Evolutionary conservation across 2,797 vertebrate genomes (phyloP).

Genomic region (Argentina silus): DNA sequence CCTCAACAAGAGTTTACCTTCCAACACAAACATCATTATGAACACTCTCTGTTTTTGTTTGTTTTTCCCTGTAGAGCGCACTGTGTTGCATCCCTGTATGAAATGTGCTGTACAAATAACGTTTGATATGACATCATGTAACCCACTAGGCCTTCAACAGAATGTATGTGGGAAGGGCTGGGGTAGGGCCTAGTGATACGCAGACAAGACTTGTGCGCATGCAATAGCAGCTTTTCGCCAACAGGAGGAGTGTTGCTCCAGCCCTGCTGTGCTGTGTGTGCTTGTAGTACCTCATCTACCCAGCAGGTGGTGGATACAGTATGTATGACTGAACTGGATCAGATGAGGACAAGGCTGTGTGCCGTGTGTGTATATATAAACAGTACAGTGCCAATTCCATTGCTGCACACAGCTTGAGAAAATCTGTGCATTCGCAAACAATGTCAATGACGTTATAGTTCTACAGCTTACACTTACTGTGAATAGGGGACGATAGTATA

Average conservation of each 20-base stretch:
- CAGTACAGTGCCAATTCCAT: too few species aligned
- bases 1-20: not conserved
- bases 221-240: slow-evolving; percentile 15
- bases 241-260: slow-evolving; percentile 33
- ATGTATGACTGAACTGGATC: slow-evolving; percentile 24
- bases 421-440: too few species aligned
- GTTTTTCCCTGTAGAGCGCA: too few species aligned
- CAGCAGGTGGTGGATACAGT: slow-evolving; percentile 39
- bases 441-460: too few species aligned
- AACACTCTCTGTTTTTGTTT: too few species aligned
- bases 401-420: too few species aligned
- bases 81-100: not conserved
- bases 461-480: too few species aligned
- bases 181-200: too few species aligned
- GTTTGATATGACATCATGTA: too few species aligned
- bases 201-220: not conserved
- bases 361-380: not conserved
- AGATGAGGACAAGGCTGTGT: slow-evolving; percentile 34
- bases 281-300: slow-evolving; percentile 23
- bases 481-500: too few species aligned
- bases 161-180: too few species aligned
- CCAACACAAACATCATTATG: not conserved
- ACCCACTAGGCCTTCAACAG: too few species aligned
- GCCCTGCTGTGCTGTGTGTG: slow-evolving; percentile 2
- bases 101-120: not conserved